These are phyloP conservation scores for Callitettix versicolor DNA, from an alignment of 1,140 invertebrate genomes.

Conservation along the genomic window DNA sequence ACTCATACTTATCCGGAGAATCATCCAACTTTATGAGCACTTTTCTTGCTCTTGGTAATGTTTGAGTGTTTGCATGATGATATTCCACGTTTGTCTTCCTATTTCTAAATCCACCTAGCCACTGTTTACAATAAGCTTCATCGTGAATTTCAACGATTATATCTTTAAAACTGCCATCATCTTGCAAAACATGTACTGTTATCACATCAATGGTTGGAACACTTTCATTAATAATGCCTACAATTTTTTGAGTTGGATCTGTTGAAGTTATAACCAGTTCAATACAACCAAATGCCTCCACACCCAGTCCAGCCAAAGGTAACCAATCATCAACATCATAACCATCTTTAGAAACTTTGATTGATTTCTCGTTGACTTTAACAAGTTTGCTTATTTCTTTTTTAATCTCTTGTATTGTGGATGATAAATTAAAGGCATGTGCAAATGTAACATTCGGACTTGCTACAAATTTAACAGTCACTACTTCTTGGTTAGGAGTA, in stretches of 20 bases:
- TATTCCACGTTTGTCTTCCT: constrained; percentile 14
- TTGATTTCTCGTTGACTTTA: constrained; percentile 6
- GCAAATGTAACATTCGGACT: constrained; percentile 17
- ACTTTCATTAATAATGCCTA: background rate
- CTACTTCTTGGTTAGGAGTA: constrained; percentile 14
- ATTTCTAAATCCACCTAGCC: constrained; percentile 22
- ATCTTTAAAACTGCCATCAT: constrained; percentile 7
- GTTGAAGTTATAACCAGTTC: constrained; percentile 14
- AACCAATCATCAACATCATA: constrained; percentile 12
- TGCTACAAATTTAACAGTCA: constrained; percentile 19
- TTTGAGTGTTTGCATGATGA: constrained; percentile 20
- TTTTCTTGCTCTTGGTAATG: constrained; percentile 9
- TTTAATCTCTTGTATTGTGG: constrained; percentile 10
- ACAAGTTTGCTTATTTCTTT: constrained; percentile 4
- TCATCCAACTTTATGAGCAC: background rate
- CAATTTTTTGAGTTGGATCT: background rate
- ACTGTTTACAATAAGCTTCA: constrained; percentile 13
- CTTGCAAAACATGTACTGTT: constrained; percentile 15
- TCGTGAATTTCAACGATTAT: constrained; percentile 23
- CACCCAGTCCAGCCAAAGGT: constrained; percentile 18
- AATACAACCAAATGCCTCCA: constrained; percentile 17
- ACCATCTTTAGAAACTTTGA: background rate
- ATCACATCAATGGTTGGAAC: constrained; percentile 23
- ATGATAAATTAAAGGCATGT: constrained; percentile 14
- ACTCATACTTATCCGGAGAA: background rate